Conservation (phyloP, 2,113 vertebrate species). For the Fulica atra region DNA sequence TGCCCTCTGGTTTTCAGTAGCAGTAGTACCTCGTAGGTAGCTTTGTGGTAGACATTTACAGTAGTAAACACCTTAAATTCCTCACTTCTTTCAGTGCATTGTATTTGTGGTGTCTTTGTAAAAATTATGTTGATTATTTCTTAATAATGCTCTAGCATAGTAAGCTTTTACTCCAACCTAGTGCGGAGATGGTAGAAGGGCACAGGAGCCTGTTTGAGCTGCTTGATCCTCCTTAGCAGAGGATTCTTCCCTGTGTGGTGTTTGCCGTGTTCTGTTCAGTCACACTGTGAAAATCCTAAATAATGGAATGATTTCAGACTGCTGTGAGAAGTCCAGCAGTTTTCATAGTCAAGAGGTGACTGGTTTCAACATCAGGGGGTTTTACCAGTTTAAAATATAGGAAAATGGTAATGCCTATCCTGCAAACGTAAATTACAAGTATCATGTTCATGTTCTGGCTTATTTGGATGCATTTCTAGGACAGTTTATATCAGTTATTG, state of each 20-base stretch:
- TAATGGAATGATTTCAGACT: background rate
- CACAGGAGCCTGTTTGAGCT: background rate
- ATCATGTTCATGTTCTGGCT: background rate
- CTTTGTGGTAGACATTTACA: background rate
- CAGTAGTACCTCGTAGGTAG: conserved; percentile 16
- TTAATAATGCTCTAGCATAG: background rate
- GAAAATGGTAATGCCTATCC: background rate
- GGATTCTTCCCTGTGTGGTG: background rate
- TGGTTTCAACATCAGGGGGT: background rate
- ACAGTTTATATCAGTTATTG: background rate
- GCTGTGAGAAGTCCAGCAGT: background rate
- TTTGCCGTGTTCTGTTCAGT: background rate
- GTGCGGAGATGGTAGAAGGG: background rate
- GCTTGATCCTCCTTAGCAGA: background rate
- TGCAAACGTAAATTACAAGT: background rate
- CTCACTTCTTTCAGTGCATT: background rate
- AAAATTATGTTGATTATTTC: background rate
- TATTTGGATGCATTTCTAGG: background rate
- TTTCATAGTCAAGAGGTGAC: background rate
- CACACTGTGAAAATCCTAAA: background rate
- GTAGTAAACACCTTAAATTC: background rate
- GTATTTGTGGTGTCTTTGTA: conserved; percentile 25
- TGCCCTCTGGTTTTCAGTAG: conserved; percentile 52
- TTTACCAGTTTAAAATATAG: background rate
- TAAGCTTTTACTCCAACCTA: background rate